Evolutionary conservation across 2,113 vertebrate species (phyloP).

Genomic region (Xiphophorus hellerii): DNA sequence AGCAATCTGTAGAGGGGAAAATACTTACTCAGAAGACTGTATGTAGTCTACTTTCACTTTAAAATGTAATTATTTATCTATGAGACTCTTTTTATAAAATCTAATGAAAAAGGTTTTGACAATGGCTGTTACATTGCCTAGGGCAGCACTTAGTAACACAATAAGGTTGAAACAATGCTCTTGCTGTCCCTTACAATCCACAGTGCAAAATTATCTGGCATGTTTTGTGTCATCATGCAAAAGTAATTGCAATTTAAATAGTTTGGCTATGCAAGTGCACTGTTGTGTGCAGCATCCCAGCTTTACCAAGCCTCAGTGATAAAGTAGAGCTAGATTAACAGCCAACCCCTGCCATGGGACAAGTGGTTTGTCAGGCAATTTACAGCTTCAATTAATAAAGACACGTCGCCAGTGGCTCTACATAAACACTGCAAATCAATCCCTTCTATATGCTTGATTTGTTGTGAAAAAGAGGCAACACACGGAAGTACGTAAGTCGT

Average conservation of each 20-base stretch:
- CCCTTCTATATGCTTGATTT: conserved; percentile 14
- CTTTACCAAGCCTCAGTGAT: conserved; percentile 50
- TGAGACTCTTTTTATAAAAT: too few species aligned
- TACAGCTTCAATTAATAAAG: conserved; percentile 37
- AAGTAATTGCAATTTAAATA: conserved; percentile 33
- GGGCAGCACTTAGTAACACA: not conserved
- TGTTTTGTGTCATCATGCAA: conserved; percentile 27
- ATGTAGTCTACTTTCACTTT: too few species aligned
- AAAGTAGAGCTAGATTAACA: conserved; percentile 36
- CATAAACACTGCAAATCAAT: conserved; percentile 28
- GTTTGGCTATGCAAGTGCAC: conserved; percentile 11
- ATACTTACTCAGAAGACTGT: too few species aligned
- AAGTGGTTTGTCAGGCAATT: conserved; percentile 21
- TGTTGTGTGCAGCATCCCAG: conserved; percentile 20
- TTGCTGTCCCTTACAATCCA: conserved; percentile 28
- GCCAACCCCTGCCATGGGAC: conserved; percentile 42
- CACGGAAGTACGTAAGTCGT: too few species aligned
- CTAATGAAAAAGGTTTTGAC: too few species aligned
- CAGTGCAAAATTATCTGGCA: conserved; percentile 7
- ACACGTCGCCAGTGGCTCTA: conserved; percentile 12
- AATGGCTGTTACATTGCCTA: not conserved
- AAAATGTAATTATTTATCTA: too few species aligned
- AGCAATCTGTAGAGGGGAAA: too few species aligned
- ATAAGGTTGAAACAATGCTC: conserved; percentile 27
- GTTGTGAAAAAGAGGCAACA: conserved; percentile 24